Conservation (phyloP, 1,140 invertebrate species). For the Drosophila ogumai region DNA sequence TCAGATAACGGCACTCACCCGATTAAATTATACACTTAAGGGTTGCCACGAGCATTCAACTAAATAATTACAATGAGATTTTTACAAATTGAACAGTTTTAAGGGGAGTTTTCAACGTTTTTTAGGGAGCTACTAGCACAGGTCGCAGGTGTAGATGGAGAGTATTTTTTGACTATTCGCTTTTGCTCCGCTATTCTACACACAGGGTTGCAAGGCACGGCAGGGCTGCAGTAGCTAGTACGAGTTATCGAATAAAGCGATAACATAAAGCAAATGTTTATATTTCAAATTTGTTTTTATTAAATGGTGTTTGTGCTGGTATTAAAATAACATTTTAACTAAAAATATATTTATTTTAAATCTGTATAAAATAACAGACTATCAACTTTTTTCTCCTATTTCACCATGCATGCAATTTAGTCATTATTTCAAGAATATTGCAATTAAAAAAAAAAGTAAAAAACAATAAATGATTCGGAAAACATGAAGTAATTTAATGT, state of each 20-base stretch:
- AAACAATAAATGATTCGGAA: neutral
- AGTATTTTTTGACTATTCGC: constrained; percentile 62
- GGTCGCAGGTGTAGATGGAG: constrained; percentile 67
- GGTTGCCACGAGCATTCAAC: neutral
- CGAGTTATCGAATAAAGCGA: constrained; percentile 7
- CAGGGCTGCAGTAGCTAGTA: constrained; percentile 37
- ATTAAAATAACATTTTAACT: neutral
- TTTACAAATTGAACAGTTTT: constrained; percentile 18
- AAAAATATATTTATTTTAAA: neutral
- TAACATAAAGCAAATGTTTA: neutral
- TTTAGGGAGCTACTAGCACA: constrained; percentile 50
- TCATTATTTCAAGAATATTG: neutral
- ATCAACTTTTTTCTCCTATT: neutral
- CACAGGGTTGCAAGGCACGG: constrained; percentile 64
- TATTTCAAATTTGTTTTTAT: neutral
- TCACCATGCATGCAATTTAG: neutral
- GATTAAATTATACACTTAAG: neutral
- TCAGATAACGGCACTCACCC: constrained; percentile 43
- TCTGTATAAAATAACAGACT: no score
- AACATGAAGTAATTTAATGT: neutral
- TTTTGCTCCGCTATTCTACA: constrained; percentile 76
- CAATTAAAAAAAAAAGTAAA: neutral
- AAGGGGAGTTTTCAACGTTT: constrained; percentile 19
- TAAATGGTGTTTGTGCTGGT: neutral
- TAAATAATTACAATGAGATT: constrained; percentile 4